Evolutionary conservation across 2,113 vertebrate species (phyloP).

Genomic region (Daboia siamensis): DNA sequence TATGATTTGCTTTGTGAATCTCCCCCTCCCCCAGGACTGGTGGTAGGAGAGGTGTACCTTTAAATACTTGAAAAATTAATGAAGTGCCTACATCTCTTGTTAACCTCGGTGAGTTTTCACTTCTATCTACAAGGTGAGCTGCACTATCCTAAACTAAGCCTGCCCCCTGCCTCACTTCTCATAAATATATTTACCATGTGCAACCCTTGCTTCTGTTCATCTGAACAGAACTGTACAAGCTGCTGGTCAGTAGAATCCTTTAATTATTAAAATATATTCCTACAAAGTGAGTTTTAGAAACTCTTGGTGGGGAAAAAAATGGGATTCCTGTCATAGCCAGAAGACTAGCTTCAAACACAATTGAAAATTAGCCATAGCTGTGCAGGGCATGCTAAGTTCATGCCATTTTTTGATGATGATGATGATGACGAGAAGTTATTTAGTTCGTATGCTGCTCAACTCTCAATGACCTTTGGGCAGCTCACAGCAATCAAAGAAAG

Average conservation of each 20-base stretch:
- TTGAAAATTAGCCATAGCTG: conserved; percentile 38
- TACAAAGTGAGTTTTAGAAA: neutral
- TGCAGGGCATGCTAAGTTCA: conserved; percentile 10
- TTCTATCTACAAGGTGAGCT: conserved; percentile 2
- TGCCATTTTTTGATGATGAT: conserved; percentile 3
- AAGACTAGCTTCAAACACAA: conserved; percentile 52
- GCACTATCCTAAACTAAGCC: neutral
- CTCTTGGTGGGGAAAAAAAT: conserved; percentile 41
- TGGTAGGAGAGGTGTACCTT: neutral
- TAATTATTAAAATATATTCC: conserved; percentile 8
- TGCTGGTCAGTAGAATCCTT: neutral
- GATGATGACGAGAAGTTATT: neutral
- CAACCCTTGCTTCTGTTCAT: neutral
- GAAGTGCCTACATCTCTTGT: conserved; percentile 30
- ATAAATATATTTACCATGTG: neutral
- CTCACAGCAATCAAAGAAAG: neutral
- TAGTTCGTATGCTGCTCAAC: neutral
- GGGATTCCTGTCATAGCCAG: conserved; percentile 61
- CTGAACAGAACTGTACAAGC: neutral
- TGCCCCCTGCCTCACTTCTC: neutral
- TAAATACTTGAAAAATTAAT: conserved; percentile 34
- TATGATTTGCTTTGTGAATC: conserved; percentile 58
- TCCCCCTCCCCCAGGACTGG: neutral
- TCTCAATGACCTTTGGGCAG: neutral
- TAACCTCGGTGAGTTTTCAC: conserved; percentile 32